phyloP scores from a whole-genome alignment of 53 echinoderm and acorn worm species.

The Henricia sp. region DNA sequence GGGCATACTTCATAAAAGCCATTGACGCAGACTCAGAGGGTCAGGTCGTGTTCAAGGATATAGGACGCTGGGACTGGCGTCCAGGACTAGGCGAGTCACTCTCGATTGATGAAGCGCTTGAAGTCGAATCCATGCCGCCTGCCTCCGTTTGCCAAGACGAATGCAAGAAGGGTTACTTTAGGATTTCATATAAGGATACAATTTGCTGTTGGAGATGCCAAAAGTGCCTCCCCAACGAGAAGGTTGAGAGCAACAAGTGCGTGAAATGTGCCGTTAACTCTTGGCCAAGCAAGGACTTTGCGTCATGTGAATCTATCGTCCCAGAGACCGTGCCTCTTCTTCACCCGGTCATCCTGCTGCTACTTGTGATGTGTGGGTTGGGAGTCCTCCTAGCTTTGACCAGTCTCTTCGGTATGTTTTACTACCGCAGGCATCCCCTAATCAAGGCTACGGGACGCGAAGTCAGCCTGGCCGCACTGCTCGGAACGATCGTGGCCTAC shows the following conservation, averaged over 20 bases:
- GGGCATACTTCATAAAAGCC: slow-evolving; percentile 5
- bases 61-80: slow-evolving; percentile 60
- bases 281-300: slow-evolving; percentile 43
- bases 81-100: neutral
- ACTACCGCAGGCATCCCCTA: slow-evolving; percentile 24
- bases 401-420: neutral
- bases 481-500: slow-evolving; percentile 28
- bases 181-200: slow-evolving; percentile 19
- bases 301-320: slow-evolving; percentile 5
- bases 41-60: neutral
- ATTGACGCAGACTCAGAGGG: neutral
- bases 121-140: neutral
- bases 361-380: slow-evolving; percentile 16
- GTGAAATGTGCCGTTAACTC: slow-evolving; percentile 4
- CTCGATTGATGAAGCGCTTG: neutral
- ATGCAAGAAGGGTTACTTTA: slow-evolving; percentile 17
- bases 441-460: slow-evolving; percentile 55
- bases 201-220: slow-evolving; percentile 63
- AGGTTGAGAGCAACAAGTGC: slow-evolving; percentile 1
- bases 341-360: slow-evolving; percentile 13
- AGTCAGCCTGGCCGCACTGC: slow-evolving; percentile 9
- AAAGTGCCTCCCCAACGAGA: slow-evolving; percentile 41
- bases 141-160: slow-evolving; percentile 34
- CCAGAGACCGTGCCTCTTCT: neutral
- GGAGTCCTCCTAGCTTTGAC: slow-evolving; percentile 24